A percentile compares a stretch with the other conserved stretches of the same genome.
Evolutionary conservation across 2,797 vertebrate species (phyloP).

Genomic region (Apodemus agrarius): DNA sequence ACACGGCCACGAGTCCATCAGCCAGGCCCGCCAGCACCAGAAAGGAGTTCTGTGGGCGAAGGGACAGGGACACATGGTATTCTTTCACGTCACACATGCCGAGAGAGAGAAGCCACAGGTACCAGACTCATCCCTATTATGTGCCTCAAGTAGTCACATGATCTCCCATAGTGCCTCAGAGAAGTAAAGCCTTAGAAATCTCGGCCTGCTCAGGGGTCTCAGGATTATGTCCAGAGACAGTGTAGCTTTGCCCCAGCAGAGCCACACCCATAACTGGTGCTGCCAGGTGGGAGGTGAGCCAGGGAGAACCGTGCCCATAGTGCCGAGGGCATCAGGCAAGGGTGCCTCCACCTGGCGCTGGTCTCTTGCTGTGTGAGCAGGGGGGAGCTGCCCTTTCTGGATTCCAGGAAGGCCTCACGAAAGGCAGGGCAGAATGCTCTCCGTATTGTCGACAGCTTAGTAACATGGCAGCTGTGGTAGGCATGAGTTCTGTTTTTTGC

Average conservation of each 20-base stretch:
- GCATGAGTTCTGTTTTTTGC: background rate
- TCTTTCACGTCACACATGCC: background rate
- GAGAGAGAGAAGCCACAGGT: background rate
- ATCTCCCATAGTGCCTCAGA: no score
- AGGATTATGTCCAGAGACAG: background rate
- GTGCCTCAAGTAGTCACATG: rapidly evolving
- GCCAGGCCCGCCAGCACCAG: conserved; percentile 94
- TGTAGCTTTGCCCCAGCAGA: background rate
- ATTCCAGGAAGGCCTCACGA: background rate
- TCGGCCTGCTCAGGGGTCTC: background rate
- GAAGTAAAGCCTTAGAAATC: background rate
- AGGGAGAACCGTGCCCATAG: rapidly evolving
- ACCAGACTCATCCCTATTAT: no score
- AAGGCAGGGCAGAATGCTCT: background rate
- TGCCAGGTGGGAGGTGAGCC: background rate
- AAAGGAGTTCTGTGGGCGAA: conserved; percentile 88
- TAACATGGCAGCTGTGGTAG: background rate
- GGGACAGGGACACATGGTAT: background rate
- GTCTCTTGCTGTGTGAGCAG: background rate
- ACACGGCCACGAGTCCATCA: conserved; percentile 93
- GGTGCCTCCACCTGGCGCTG: rapidly evolving
- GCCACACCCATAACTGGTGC: no score
- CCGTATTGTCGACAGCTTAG: background rate
- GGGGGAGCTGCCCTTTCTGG: background rate
- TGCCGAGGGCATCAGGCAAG: rapidly evolving